Conservation (phyloP, 1,140 invertebrate species). For the Ylistrum balloti region DNA sequence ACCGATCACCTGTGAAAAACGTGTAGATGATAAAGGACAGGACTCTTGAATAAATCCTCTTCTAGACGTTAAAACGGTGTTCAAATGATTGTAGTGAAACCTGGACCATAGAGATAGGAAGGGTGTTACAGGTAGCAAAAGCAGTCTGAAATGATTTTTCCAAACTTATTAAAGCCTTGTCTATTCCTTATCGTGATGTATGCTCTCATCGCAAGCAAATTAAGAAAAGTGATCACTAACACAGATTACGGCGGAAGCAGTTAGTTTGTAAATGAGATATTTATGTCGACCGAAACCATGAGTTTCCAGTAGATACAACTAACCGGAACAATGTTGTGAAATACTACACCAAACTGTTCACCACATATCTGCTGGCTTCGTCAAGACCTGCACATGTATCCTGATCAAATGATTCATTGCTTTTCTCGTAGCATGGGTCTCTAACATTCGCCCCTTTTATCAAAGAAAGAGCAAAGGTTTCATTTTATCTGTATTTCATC, state of each 20-base stretch:
- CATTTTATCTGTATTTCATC: background rate
- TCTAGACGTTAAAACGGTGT: no score
- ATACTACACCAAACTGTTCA: background rate
- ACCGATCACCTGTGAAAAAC: no score
- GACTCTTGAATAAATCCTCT: no score
- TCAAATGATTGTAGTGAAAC: no score
- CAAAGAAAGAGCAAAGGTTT: background rate
- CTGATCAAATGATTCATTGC: background rate
- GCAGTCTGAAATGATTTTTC: background rate
- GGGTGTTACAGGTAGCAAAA: background rate
- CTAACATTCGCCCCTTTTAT: background rate
- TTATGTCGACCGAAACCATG: background rate
- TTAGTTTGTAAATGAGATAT: background rate
- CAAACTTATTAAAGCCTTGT: background rate
- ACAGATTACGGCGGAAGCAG: slow-evolving; percentile 6
- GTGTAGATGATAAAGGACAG: no score
- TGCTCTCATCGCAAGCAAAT: slow-evolving; percentile 10
- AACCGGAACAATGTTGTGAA: background rate
- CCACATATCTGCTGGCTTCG: background rate
- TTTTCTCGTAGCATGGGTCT: background rate
- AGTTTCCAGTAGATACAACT: background rate
- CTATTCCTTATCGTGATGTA: slow-evolving; percentile 26
- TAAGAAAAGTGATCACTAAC: slow-evolving; percentile 11
- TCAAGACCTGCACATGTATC: background rate
- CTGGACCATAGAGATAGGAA: no score